Evolutionary conservation across 2,797 vertebrate species (phyloP), one percentile per base, ranked within the genome.

Genomic region (Enteromius thamalakanensis): DNA sequence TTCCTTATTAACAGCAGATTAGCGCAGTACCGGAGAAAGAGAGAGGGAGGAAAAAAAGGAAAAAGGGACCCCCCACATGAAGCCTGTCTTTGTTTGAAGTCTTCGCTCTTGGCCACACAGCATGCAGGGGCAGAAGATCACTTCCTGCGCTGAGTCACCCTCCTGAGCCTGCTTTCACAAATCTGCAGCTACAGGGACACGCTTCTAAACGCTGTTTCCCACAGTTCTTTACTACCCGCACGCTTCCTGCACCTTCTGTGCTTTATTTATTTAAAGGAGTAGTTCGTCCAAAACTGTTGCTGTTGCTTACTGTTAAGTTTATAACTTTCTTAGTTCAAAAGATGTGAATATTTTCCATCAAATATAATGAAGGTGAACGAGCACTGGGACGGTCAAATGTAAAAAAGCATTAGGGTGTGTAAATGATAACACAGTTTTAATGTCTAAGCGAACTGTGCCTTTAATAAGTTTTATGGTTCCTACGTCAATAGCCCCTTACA

Each of bases 1-100:
- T 90, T 92, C 93, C 93, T 93, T 95, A 94, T 95, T 95, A 95
- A 94, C 94, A 94, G 92, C 93, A 95, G 94, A 95, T 96, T 94
- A 94, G 93, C 87, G 90, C 88, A 86, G 89, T 90, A 91, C 91
- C 90, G 90, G 62, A 65, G 76, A 84, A 71, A 86, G 67, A 86
- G 81, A 78, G 82, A 89, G 87, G 85, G 91, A 90, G 90, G 91
- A 89, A 81, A 89, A 79, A 55, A 82, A 58, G 76, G 10, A 83
- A 47, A 78, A 62, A 68, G 75, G 65, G 91, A 89, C 88, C 88
- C 82, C 84, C 85, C 64, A 89, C 87, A 95, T 94, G 95, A 95
- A 95, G 94, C 90, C 70, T 82, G 90, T 88, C 94, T 95, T 95
- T 95, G 94, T 95, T 91, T 94, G 82, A 89, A 88, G 91, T 92